Conservation (phyloP, 1,140 invertebrate genomes). For the Drosophila kepulauana region DNA sequence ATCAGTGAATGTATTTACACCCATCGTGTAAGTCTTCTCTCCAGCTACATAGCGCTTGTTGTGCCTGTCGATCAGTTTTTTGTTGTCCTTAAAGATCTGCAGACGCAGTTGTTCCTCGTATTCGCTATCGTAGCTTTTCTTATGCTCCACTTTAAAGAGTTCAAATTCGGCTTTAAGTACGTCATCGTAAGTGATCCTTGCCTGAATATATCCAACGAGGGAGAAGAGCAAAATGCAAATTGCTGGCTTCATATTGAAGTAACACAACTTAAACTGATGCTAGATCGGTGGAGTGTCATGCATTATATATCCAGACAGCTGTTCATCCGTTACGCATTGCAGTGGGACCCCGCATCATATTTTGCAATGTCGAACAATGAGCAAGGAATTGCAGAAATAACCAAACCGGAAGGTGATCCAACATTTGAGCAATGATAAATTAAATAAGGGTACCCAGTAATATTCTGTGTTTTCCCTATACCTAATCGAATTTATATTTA, state of each 20-base stretch:
- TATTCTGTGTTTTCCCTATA: too few relatives aligned
- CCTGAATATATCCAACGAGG: background rate
- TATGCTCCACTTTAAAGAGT: background rate
- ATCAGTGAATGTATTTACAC: conserved; percentile 8
- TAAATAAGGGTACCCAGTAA: too few relatives aligned
- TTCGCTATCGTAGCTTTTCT: conserved; percentile 85
- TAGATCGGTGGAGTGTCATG: too few relatives aligned
- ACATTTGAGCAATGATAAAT: too few relatives aligned
- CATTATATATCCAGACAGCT: background rate
- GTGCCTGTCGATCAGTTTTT: conserved; percentile 86
- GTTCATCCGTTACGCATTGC: too few relatives aligned
- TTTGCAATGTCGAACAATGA: too few relatives aligned
- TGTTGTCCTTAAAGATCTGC: conserved; percentile 48
- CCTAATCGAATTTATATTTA: too few relatives aligned
- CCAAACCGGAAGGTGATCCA: too few relatives aligned
- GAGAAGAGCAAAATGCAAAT: background rate
- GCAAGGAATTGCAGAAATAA: too few relatives aligned
- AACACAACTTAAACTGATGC: background rate
- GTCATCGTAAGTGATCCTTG: background rate
- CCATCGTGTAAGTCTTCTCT: conserved; percentile 87
- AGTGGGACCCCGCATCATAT: too few relatives aligned
- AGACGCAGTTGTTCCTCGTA: conserved; percentile 89
- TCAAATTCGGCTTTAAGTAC: background rate
- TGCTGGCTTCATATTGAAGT: conserved; percentile 10
- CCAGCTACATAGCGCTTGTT: conserved; percentile 90